phyloP scores from a whole-genome alignment of 2,113 vertebrate genomes.

The Gallinago jamesoni region DNA sequence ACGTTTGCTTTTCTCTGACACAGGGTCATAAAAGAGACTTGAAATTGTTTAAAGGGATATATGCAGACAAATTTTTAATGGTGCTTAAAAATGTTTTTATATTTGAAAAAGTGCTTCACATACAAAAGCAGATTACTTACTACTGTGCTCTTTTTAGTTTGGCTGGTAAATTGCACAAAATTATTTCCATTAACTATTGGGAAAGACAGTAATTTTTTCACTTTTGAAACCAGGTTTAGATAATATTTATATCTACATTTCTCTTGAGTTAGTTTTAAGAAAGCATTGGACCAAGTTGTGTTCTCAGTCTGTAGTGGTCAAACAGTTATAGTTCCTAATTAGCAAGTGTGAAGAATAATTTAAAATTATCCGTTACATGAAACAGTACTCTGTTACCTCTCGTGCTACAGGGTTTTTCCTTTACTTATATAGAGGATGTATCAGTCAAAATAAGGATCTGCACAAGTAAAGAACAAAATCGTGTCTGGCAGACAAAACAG shows the following conservation, averaged over 20 bases:
- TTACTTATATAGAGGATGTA: not conserved
- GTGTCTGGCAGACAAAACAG: not conserved
- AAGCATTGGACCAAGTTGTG: not conserved
- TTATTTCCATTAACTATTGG: not conserved
- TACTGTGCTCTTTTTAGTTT: not conserved
- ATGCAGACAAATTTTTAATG: not conserved
- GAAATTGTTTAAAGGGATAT: not conserved
- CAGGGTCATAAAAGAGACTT: not conserved
- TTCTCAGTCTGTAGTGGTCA: not conserved
- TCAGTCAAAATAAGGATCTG: not conserved
- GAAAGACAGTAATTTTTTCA: not conserved
- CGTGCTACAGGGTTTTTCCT: not conserved
- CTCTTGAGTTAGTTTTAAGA: not conserved
- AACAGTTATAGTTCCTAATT: not conserved
- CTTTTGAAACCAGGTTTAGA: not conserved
- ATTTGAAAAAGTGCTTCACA: not conserved
- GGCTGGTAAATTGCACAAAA: not conserved
- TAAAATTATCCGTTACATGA: not conserved
- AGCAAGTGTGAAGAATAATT: not conserved
- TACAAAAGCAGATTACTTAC: not conserved
- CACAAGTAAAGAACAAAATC: not conserved
- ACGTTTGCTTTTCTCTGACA: not conserved
- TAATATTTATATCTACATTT: not conserved
- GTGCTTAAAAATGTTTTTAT: not conserved
- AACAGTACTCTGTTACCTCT: not conserved